Conservation (phyloP, 2,797 vertebrate species). For the Uromys caudimaculatus region DNA sequence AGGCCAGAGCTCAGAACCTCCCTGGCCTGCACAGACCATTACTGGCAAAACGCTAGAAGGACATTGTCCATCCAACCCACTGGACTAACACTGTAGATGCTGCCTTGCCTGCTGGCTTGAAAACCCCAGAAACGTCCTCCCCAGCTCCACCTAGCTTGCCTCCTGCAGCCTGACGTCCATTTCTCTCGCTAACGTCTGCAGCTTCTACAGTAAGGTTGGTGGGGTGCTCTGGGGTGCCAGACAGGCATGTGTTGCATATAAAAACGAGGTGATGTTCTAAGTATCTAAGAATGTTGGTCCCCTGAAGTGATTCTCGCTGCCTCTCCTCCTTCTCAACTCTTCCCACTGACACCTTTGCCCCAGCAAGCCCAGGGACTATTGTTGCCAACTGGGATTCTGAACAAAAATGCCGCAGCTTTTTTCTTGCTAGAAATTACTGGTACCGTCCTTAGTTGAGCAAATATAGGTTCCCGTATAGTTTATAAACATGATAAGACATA, state of each 20-base stretch:
- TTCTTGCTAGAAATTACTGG: conserved; percentile 84
- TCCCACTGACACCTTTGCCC: not conserved
- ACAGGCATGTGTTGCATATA: conserved; percentile 67
- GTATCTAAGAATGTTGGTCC: conserved; percentile 85
- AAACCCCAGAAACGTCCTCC: conserved; percentile 47
- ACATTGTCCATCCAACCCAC: conserved; percentile 81
- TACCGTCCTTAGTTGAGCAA: conserved; percentile 93
- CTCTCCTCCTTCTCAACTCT: conserved; percentile 61
- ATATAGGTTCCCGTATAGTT: conserved; percentile 94
- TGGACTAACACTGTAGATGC: conserved; percentile 79
- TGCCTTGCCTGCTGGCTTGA: conserved; percentile 63
- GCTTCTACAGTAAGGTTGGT: conserved; percentile 51
- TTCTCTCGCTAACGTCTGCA: not conserved
- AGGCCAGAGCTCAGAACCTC: conserved; percentile 28
- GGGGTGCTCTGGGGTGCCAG: conserved; percentile 54
- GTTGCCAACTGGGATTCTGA: conserved; percentile 80
- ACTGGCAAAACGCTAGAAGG: conserved; percentile 79
- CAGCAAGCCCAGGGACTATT: conserved; percentile 73
- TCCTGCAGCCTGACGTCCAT: conserved; percentile 60
- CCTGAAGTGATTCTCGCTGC: conserved; percentile 76
- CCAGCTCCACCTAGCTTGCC: not conserved
- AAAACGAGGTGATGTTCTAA: conserved; percentile 82
- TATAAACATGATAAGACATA: conserved; percentile 93
- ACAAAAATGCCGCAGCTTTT: conserved; percentile 83
- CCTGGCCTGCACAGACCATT: conserved; percentile 66